Evolutionary conservation across 2,797 vertebrate species (phyloP).

Genomic region (Karalla daura): DNA sequence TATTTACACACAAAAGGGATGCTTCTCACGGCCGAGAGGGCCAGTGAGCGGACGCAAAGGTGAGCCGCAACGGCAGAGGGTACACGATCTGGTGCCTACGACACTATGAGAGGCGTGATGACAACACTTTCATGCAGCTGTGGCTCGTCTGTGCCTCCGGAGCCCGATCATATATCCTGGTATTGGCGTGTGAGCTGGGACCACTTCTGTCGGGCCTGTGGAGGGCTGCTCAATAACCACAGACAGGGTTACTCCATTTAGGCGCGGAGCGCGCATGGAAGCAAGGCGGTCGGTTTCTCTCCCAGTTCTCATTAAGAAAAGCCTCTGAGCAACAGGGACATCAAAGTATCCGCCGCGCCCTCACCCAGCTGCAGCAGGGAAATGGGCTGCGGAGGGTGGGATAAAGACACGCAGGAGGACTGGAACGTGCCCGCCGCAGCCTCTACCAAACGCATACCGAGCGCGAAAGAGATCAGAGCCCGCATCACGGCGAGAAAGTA

Average conservation of each 20-base stretch:
- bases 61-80: not conserved
- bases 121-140: not conserved
- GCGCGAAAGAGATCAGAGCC: conserved; percentile 65
- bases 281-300: conserved; percentile 61
- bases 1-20: conserved; percentile 26
- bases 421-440: conserved; percentile 68
- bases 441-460: conserved; percentile 53
- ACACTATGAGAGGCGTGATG: not conserved
- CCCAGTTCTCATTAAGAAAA: conserved; percentile 74
- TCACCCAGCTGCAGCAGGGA: conserved; percentile 67
- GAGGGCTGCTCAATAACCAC: conserved; percentile 42
- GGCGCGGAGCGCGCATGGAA: conserved; percentile 40
- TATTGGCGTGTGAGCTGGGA: not conserved
- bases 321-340: conserved; percentile 75
- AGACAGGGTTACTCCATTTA: conserved; percentile 50
- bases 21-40: conserved; percentile 23
- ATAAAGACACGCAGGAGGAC: conserved; percentile 67
- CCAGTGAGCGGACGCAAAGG: conserved; percentile 17
- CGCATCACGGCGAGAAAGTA: conserved; percentile 53
- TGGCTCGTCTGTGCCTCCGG: not conserved
- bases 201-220: conserved; percentile 25
- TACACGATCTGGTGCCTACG: not conserved
- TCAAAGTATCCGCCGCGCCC: conserved; percentile 72
- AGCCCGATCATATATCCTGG: not conserved
- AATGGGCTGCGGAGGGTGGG: conserved; percentile 60